A percentile compares a stretch with the other conserved stretches of the same genome.
Evolutionary conservation across 2,113 vertebrate species (phyloP).

Genomic region (Sylvilagus bachmani): DNA sequence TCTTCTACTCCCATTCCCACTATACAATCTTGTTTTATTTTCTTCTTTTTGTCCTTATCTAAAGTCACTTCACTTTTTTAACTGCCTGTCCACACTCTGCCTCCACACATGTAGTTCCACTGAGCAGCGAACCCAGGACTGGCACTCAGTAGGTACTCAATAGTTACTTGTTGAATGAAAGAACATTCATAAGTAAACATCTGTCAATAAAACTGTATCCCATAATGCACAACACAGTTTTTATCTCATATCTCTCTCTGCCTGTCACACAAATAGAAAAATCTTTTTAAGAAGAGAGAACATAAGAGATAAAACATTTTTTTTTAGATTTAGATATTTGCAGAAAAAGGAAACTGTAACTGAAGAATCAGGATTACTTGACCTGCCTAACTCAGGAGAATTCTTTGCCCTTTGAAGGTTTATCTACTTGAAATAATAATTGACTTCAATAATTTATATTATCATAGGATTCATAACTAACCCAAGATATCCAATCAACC

Average conservation of each 20-base stretch:
- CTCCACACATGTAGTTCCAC: background rate
- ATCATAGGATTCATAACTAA: slow-evolving; percentile 4
- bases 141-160: background rate
- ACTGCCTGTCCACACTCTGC: background rate
- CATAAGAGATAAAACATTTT: background rate
- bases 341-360: background rate
- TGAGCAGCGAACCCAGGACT: background rate
- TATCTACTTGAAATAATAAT: slow-evolving; percentile 22
- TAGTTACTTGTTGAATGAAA: background rate
- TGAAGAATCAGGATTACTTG: slow-evolving; percentile 33
- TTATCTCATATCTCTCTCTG: background rate
- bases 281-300: background rate
- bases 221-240: background rate
- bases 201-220: background rate
- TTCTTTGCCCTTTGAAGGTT: background rate
- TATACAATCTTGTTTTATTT: background rate
- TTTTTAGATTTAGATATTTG: background rate
- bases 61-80: slow-evolving; percentile 20
- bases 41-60: background rate
- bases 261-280: no score
- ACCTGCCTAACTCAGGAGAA: background rate
- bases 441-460: slow-evolving; percentile 15
- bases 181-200: background rate
- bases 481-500: background rate
- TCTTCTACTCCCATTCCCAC: background rate